These are phyloP conservation scores for Maconellicoccus hirsutus DNA, from an alignment of 1,140 invertebrate species.

Conservation along the genomic window DNA sequence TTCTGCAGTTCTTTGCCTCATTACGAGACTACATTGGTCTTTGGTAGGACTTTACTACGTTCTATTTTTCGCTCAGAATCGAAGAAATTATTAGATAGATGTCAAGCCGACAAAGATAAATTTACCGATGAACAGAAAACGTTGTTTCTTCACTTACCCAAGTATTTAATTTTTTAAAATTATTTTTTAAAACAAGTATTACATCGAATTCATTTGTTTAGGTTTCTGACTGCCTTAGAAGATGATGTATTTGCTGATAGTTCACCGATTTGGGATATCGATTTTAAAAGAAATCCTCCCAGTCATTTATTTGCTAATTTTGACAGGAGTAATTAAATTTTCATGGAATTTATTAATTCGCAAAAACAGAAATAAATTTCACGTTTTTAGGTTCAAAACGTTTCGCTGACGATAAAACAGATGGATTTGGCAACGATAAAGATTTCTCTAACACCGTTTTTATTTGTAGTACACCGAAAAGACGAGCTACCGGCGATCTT, in stretches of 20 bases:
- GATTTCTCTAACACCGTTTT: not conserved
- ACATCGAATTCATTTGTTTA: conserved; percentile 31
- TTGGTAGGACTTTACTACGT: conserved; percentile 71
- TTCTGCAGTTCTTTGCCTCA: conserved; percentile 87
- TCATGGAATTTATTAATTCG: no score
- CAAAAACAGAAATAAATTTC: no score
- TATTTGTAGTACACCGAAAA: not conserved
- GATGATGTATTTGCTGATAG: conserved; percentile 71
- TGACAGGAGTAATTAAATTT: conserved; percentile 28
- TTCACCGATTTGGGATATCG: conserved; percentile 88
- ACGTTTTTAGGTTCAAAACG: not conserved
- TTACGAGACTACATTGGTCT: conserved; percentile 79
- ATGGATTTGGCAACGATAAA: no score
- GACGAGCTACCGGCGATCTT: not conserved
- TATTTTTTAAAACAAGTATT: conserved; percentile 7
- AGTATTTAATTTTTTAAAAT: conserved; percentile 34
- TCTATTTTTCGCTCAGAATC: conserved; percentile 81
- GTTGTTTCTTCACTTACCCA: conserved; percentile 50
- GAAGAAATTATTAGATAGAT: conserved; percentile 82
- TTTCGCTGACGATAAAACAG: not conserved
- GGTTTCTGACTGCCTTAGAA: conserved; percentile 76
- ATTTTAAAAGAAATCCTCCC: conserved; percentile 64
- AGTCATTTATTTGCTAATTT: conserved; percentile 44
- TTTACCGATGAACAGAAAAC: conserved; percentile 76
- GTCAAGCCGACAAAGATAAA: conserved; percentile 71